Base-by-base conservation (phyloP, 2,113 vertebrate genomes). In the Paratilapia polleni region DNA sequence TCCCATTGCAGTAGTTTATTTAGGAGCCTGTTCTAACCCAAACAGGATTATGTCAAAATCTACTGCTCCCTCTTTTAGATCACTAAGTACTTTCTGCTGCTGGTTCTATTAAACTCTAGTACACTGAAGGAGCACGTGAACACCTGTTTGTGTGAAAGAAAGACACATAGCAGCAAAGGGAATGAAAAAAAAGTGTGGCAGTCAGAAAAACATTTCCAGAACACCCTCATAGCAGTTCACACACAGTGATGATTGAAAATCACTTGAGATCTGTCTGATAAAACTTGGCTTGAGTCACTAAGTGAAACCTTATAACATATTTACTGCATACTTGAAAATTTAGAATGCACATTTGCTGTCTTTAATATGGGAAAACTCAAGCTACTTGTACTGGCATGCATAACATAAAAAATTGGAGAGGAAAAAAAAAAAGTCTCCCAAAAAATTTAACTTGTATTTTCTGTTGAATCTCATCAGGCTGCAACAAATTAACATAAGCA, bases 171-270 rank as follows among this genome's bases (percentile, higher is more conserved):
- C 14, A 68, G 15, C 5, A 66, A 31, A 43, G 4, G 52, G 22
- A 76, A 63, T 20, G 34, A 86, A 49, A 56, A 74, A n/a, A 77
- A 77, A 1, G 4, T n/a, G 75, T 77, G 38, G 36, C 24, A 17
- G 28, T 3, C 8, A 66, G 64, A 81, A 70, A 38, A 84, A 89
- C 89, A 52, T 58, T 74, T 26, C 47, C 79, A 92, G 4, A 88
- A 85, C 87, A 82, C 85, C 82, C 86, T 85, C 88, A 90, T 93
- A 95, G 95, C 95, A 95, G 94, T 91, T 95, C 26, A 6, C 83
- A 70, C 75, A 57, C 41, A 17, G 49, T 5, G 74, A 80, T 24
- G 80, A 86, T 66, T 77, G 82, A 89, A 73, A 47, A 38, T 78
- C 78, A 83, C 59, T 83, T 88, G 15, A 77, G 61, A 85, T 83